Evolutionary conservation across 92 coral and sea anemone species (phyloP).

Genomic region (Bergia sp.): DNA sequence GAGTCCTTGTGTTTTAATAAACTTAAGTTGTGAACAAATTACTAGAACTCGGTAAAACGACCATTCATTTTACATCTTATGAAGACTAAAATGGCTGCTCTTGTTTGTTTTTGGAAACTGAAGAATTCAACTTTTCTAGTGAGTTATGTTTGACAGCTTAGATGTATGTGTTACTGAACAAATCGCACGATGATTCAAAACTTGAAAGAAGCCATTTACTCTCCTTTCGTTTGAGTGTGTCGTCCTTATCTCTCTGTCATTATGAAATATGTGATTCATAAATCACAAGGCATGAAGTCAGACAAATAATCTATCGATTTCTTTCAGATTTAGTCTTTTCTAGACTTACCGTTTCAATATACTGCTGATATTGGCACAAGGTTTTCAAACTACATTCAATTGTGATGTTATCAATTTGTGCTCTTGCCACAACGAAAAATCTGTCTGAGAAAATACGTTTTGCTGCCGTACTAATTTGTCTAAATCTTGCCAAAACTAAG

Average conservation of each 20-base stretch:
- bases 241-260: not conserved
- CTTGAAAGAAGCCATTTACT: not conserved
- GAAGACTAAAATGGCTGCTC: not conserved
- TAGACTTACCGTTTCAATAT: not conserved
- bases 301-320: not conserved
- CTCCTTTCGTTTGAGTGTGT: not conserved
- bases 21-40: not conserved
- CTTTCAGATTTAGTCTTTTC: not conserved
- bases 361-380: not conserved
- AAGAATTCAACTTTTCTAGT: not conserved
- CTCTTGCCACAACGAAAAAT: not conserved
- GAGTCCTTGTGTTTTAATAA: not conserved
- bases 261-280: not conserved
- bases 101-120: too few species aligned
- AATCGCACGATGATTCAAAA: not conserved
- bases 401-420: not conserved
- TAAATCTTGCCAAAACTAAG: not conserved
- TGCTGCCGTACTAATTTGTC: not conserved
- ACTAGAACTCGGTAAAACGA: not conserved
- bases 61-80: not conserved
- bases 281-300: not conserved
- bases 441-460: not conserved
- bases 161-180: not conserved
- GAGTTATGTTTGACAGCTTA: not conserved
- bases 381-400: not conserved